A percentile compares a stretch with the other conserved stretches of the same genome.
These are phyloP conservation scores for Drosophila miranda DNA, from an alignment of 1,140 invertebrate genomes.

Conservation along the genomic window DNA sequence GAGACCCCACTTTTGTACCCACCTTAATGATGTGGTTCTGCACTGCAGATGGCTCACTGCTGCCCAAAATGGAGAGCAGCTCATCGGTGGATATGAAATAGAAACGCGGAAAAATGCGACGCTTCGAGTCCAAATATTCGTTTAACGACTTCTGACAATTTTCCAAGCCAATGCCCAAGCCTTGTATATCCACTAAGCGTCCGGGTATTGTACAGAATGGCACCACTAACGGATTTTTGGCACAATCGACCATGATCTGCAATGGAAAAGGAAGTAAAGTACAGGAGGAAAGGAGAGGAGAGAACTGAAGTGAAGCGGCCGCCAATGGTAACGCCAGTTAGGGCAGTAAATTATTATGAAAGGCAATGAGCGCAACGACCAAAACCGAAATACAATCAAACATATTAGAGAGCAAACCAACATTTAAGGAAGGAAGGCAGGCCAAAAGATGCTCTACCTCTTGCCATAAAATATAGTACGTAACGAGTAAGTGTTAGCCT, in stretches of 20 bases:
- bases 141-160: conserved; percentile 95
- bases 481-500: too few species aligned
- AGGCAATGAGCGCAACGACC: conserved; percentile 61
- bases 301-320: conserved; percentile 1
- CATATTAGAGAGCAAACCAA: conserved; percentile 28
- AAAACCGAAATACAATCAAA: conserved; percentile 53
- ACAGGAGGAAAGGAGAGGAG: conserved; percentile 4
- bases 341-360: conserved; percentile 74
- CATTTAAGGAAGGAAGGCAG: neutral
- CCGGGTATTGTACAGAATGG: conserved; percentile 89
- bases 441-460: conserved; percentile 1
- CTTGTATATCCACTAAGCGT: conserved; percentile 89
- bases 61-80: conserved; percentile 93
- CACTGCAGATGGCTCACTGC: conserved; percentile 89
- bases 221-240: conserved; percentile 89
- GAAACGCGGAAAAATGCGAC: conserved; percentile 93
- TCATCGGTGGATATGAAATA: conserved; percentile 97
- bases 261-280: conserved; percentile 48
- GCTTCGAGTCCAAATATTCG: conserved; percentile 93
- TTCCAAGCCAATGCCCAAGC: conserved; percentile 89
- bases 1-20: conserved; percentile 15
- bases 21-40: conserved; percentile 97
- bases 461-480: too few species aligned
- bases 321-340: conserved; percentile 43
- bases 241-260: conserved; percentile 92